phyloP scores from a whole-genome alignment of 2,797 vertebrate genomes.

The Remorina albescens region DNA sequence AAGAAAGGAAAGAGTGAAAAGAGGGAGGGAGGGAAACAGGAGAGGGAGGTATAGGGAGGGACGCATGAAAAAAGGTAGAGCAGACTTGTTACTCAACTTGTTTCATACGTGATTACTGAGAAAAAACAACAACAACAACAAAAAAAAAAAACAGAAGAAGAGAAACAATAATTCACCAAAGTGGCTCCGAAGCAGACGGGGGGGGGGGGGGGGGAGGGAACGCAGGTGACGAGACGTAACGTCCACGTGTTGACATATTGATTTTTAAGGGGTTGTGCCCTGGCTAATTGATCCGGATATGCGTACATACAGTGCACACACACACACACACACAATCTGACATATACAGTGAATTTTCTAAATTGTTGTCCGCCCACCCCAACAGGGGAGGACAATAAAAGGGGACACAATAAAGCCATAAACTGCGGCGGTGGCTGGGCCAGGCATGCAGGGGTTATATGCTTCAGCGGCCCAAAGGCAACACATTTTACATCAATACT shows the following conservation, averaged over 20 bases:
- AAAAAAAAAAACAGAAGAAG: slow-evolving; percentile 10
- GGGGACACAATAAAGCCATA: slow-evolving; percentile 86
- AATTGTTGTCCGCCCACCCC: slow-evolving; percentile 79
- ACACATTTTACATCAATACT: slow-evolving; percentile 84
- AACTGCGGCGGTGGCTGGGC: slow-evolving; percentile 78
- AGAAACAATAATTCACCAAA: slow-evolving; percentile 18
- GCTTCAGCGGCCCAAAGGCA: slow-evolving; percentile 83
- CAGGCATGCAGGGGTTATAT: slow-evolving; percentile 80
- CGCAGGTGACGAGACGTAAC: neutral
- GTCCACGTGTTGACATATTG: slow-evolving; percentile 49
- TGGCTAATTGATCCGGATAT: slow-evolving; percentile 79
- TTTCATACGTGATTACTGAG: slow-evolving; percentile 71
- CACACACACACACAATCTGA: slow-evolving; percentile 46
- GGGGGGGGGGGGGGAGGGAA: slow-evolving; percentile 40
- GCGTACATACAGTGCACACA: slow-evolving; percentile 33
- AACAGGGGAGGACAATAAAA: slow-evolving; percentile 78
- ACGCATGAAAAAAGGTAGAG: slow-evolving; percentile 76
- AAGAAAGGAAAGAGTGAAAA: slow-evolving; percentile 81
- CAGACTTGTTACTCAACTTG: slow-evolving; percentile 77
- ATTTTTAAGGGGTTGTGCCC: slow-evolving; percentile 63
- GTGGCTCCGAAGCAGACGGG: slow-evolving; percentile 42
- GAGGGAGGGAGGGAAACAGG: slow-evolving; percentile 64
- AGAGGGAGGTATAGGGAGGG: slow-evolving; percentile 66
- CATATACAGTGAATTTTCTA: slow-evolving; percentile 80
- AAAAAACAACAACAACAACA: no score